Evolutionary conservation across 2,113 vertebrate species (phyloP).

Genomic region (Henicopernis longicauda): DNA sequence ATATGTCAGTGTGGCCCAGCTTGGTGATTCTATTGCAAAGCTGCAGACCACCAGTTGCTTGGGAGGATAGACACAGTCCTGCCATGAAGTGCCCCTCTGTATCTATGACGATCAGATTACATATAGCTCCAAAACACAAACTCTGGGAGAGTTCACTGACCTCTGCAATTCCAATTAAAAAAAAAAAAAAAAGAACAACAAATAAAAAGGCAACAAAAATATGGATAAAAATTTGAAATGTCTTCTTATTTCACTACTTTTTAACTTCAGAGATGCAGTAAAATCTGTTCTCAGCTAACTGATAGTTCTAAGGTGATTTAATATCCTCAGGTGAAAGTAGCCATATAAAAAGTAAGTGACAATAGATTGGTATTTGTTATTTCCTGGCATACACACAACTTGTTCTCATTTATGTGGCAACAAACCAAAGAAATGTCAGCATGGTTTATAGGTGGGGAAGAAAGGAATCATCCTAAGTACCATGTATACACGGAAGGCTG

Average conservation of each 20-base stretch:
- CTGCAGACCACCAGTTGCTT: not conserved
- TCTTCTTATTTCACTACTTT: not conserved
- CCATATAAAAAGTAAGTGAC: conserved; percentile 9
- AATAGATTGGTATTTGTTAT: conserved; percentile 28
- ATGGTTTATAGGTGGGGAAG: not conserved
- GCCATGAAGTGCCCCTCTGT: not conserved
- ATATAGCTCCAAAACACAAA: not conserved
- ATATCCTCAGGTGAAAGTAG: not conserved
- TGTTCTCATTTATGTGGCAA: not conserved
- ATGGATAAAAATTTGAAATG: not conserved
- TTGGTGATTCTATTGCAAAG: not conserved
- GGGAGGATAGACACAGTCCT: not conserved
- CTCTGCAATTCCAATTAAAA: not conserved
- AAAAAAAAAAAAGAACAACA: no score
- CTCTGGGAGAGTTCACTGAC: not conserved
- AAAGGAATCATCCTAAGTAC: not conserved
- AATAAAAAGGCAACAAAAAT: not conserved
- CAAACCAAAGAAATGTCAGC: not conserved
- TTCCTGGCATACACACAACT: not conserved
- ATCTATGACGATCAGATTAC: not conserved
- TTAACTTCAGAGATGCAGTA: not conserved
- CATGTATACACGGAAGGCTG: not conserved
- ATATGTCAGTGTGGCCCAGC: not conserved
- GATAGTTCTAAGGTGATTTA: not conserved
- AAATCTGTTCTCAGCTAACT: not conserved